Base-by-base conservation (phyloP, 2,888 invertebrate genomes). In the Craniophora ligustri region DNA sequence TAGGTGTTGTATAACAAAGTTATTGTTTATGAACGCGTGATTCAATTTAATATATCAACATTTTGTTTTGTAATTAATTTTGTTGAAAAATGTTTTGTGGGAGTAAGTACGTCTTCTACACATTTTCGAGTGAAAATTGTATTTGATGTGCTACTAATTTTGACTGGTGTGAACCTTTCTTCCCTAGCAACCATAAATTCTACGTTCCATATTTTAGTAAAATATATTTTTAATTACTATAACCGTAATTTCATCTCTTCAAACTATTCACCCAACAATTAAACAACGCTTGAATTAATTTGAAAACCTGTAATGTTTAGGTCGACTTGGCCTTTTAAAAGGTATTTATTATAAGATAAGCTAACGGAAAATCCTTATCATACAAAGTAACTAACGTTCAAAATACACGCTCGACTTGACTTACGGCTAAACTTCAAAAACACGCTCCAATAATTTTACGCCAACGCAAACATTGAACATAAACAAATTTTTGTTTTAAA, bases 41-140 rank as follows among this genome's bases (percentile, higher is more conserved):
- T 63, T 30, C 48, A 71, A 58, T 69, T 58, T 67, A 11, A 36
- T 47, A 41, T 5, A 41, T 19, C 50, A 61, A 49, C 36, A 48
- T 10, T 4, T 0, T 42, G 7, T 39, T 41, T 10, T n/a, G 13
- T 30, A 26, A 44, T 47, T 13, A 56, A 45, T 49, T 55, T 51
- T 44, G 34, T 32, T 15, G 11, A 5, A 40, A 4, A 39, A 15
- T 1, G 14, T 42, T 21, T 21, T 21, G 32, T 42, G 30, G 2
- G 1, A 30, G 11, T 26, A 1, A n/a, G 1, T 23, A n/a, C n/a
- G 23, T 21, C 1, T 21, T 2, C n/a, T n/a, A n/a, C n/a, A n/a
- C n/a, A n/a, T n/a, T n/a, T n/a, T n/a, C n/a, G n/a, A n/a, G n/a
- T n/a, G n/a, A n/a, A n/a, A n/a, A n/a, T n/a, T n/a, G n/a, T n/a